Conservation (phyloP, 2,888 invertebrate species). For the Pelosia muscerda region DNA sequence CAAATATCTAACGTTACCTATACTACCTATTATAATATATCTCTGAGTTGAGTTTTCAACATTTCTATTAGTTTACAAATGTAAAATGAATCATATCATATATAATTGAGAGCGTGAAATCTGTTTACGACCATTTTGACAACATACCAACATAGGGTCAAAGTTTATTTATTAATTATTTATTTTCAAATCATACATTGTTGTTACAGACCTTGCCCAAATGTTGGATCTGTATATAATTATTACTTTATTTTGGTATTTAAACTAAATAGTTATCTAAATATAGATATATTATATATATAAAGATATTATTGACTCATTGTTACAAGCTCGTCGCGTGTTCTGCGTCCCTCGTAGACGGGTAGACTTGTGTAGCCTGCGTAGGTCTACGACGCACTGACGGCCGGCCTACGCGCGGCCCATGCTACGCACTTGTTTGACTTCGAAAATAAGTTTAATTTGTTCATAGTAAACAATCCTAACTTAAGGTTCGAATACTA, state of each 20-base stretch:
- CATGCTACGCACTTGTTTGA: background rate
- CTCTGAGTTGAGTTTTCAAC: no score
- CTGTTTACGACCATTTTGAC: background rate
- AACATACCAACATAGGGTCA: no score
- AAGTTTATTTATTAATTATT: no score
- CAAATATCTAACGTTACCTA: background rate
- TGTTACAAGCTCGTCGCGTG: background rate
- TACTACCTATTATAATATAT: no score
- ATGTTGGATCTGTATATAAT: no score
- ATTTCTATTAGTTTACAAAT: no score
- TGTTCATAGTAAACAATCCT: background rate
- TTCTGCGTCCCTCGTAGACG: background rate
- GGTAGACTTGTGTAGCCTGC: constrained; percentile 2
- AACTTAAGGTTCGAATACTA: background rate
- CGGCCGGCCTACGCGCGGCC: background rate
- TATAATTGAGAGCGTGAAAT: background rate
- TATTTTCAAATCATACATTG: no score
- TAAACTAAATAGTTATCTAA: no score
- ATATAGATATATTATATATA: no score
- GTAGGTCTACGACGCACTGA: background rate
- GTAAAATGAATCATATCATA: background rate
- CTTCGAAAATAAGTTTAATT: background rate
- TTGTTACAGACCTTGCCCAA: no score
- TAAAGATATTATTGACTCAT: no score
- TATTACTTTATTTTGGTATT: no score